Conservation (phyloP, 2,113 vertebrate genomes). For the Macaca fascicularis region T2T-MFA8v1.1 NC_088386.1:45904501-45905000, state of each 20-base stretch:
- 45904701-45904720: constrained; percentile 3
- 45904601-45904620: background rate
- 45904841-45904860: background rate
- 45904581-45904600: background rate
- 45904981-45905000: background rate
- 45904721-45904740: background rate
- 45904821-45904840: background rate
- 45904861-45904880: background rate
- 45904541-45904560: background rate
- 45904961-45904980: background rate
- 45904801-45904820: background rate
- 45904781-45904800: background rate
- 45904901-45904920: background rate
- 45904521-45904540: background rate
- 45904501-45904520: background rate
- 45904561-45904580: background rate
- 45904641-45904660: background rate
- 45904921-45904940: background rate
- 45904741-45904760: background rate
- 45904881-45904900: background rate
- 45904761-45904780: background rate
- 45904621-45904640: background rate
- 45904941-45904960: background rate
- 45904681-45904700: background rate
- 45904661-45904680: constrained; percentile 35